Conservation (phyloP, 2,888 invertebrate species). For the Oligia strigilis region DNA sequence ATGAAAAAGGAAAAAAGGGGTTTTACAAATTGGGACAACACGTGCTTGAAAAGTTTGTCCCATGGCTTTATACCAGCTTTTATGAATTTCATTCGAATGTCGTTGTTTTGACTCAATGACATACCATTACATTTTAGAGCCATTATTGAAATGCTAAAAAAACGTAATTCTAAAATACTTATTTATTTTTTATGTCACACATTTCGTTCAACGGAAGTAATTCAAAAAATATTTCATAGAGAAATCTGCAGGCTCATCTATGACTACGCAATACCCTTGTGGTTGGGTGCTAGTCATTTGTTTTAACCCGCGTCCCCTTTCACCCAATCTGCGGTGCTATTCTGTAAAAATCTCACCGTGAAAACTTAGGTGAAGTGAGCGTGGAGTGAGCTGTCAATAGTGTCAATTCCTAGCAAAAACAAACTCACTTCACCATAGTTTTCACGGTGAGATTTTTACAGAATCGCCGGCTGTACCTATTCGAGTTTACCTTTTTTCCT, state of each 20-base stretch:
- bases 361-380: too few relatives aligned
- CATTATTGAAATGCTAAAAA: not conserved
- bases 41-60: not conserved
- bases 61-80: not conserved
- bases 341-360: too few relatives aligned
- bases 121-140: not conserved
- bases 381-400: too few relatives aligned
- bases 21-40: not conserved
- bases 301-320: not conserved
- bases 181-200: not conserved
- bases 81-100: not conserved
- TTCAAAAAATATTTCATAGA: not conserved
- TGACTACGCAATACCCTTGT: not conserved
- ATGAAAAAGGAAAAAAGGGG: not conserved
- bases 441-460: too few relatives aligned
- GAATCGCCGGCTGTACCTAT: too few relatives aligned
- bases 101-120: not conserved
- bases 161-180: not conserved
- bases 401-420: too few relatives aligned
- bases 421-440: too few relatives aligned
- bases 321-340: not conserved
- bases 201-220: not conserved
- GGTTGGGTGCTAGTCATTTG: not conserved
- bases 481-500: not conserved
- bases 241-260: not conserved